Conservation (phyloP, 2,113 vertebrate species). For the Nothoprocta perdicaria region DNA sequence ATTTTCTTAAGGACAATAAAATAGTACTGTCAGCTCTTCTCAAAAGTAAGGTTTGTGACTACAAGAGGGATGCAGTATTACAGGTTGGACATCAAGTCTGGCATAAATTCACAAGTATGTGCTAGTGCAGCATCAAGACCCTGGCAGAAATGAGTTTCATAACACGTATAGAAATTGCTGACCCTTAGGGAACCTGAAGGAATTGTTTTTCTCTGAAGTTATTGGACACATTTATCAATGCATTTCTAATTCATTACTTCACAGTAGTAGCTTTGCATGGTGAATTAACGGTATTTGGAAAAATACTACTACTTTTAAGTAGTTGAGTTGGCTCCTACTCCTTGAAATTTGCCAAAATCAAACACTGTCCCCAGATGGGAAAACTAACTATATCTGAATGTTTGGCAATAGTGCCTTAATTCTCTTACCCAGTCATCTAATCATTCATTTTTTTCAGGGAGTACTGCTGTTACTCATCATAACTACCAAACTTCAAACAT, state of each 20-base stretch:
- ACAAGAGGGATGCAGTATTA: background rate
- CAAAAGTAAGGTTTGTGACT: background rate
- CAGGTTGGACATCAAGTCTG: background rate
- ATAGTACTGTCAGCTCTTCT: background rate
- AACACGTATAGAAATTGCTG: background rate
- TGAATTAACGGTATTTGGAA: background rate
- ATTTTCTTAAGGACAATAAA: background rate
- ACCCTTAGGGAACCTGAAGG: background rate
- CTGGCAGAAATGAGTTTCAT: background rate
- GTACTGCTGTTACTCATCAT: background rate
- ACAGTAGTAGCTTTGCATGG: background rate
- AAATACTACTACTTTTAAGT: background rate
- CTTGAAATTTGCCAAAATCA: background rate
- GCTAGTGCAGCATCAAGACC: background rate
- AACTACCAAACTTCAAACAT: background rate
- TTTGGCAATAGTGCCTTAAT: background rate
- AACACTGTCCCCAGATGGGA: background rate
- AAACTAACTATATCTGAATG: background rate
- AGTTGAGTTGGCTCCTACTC: background rate
- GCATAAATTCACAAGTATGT: background rate
- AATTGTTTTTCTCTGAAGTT: background rate
- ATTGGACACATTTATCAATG: background rate
- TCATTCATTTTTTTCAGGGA: background rate
- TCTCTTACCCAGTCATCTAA: background rate
- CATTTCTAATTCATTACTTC: background rate